Base-by-base conservation (phyloP, 2,797 vertebrate species). In the Cossypha niveicapilla region DNA sequence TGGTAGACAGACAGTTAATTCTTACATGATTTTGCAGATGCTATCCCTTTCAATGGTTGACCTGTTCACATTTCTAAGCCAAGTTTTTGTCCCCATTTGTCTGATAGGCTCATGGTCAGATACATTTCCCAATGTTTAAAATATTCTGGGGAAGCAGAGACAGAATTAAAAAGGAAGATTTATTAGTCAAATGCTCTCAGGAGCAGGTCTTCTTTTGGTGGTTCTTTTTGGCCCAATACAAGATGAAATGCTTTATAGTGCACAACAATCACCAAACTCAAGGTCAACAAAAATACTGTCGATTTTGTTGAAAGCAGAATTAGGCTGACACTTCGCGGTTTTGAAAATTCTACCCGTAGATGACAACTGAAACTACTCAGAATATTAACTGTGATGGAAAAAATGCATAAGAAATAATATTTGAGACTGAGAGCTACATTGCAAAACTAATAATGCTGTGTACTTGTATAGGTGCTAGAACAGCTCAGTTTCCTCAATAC, bases 361-460 rank as follows among this genome's bases (percentile, higher is more conserved):
- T 73, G 77, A 76, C 74, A 92, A 94, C 28, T 92, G 83, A 96
- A 92, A 91, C 92, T 84, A 53, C 62, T 81, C 63, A 88, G 42
- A 88, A 79, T 66, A 78, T 58, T 78, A 86, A 72, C 74, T 79
- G 83, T 68, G 71, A 76, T 79, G 88, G 91, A 92, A 96, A 94
- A 94, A 92, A 73, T 37, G 18, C n/a, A 11, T 78, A 88, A 86
- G 67, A 73, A 73, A 61, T 58, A 72, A 41, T 51, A 93, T 51
- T 56, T 88, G 71, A 91, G 86, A 60, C 63, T 28, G 21, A 48
- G 51, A 68, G 51, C 84, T 86, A 37, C 24, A 70, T 66, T 41
- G 62, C 57, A 81, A 44, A 58, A 37, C 34, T 81, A 48, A 22
- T 78, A 75, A 73, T n/a, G 47, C 8, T 0, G 1, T 37, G 28